These are phyloP conservation scores for Parelbella ahira DNA, from an alignment of 2,888 invertebrate genomes.

Conservation along the genomic window DNA sequence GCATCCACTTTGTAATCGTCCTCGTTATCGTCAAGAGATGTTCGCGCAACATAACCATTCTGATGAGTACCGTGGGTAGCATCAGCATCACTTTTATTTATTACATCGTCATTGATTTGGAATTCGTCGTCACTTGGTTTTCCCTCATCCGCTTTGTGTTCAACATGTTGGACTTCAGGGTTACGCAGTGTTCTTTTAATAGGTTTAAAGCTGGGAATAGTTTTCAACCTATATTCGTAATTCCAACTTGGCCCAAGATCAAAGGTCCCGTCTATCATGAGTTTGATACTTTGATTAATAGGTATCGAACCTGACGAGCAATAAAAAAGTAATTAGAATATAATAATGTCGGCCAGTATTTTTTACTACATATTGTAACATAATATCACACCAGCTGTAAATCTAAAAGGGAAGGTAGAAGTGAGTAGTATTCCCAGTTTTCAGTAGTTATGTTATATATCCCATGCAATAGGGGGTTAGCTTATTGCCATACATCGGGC, in stretches of 20 bases:
- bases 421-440: too few species aligned
- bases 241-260: constrained; percentile 13
- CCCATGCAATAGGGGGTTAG: too few species aligned
- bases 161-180: background rate
- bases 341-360: too few species aligned
- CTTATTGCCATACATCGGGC: too few species aligned
- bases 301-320: background rate
- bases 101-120: background rate
- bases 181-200: background rate
- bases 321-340: too few species aligned
- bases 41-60: constrained; percentile 1
- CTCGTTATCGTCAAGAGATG: background rate
- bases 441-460: too few species aligned
- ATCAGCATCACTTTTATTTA: background rate
- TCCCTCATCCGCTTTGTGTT: too few species aligned
- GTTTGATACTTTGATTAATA: background rate
- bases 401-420: too few species aligned
- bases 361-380: too few species aligned
- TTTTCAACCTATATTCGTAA: background rate
- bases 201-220: background rate
- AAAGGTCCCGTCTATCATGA: constrained; percentile 13
- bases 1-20: background rate
- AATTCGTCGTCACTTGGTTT: background rate
- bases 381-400: too few species aligned
- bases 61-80: too few species aligned